Base-by-base conservation (phyloP, 2,113 vertebrate species). In the Centropus bengalensis region DNA sequence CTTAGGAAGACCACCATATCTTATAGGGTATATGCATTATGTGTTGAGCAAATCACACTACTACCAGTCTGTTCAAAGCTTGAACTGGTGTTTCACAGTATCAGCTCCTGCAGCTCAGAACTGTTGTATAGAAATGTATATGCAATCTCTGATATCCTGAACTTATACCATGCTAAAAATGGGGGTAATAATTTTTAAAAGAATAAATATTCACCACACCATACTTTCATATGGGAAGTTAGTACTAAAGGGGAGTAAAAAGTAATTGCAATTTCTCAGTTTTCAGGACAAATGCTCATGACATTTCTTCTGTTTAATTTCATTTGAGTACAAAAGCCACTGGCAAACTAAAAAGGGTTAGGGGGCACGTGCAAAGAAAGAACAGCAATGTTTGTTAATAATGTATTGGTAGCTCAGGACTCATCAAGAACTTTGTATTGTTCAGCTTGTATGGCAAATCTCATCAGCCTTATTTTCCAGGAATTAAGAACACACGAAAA, bases 351-450 rank as follows among this genome's bases (percentile, higher is more conserved):
- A 97, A 95, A 96, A 96, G 91, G 52, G 82, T 89, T 97, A 94
- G 77, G 69, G 71, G 64, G 42, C 36, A 54, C 67, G 49, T 40
- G 24, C 69, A 84, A 84, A 84, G 90, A 95, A 96, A 97, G 86
- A 97, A 92, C 91, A 97, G 64, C 90, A 91, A 74, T 96, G 83
- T 96, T 96, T 96, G 94, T 97, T 97, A 94, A 94, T 95, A 97
- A 96, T 63, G 63, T 89, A 85, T 81, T 94, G 92, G 95, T 94
- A 96, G 83, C 91, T 97, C 89, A 91, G 86, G 88, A 87, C 86
- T 97, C 94, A 96, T 94, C 78, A 83, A 98, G 82, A 96, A 95
- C 90, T 97, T 97, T 64, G 89, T 94, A 89, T 93, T 93, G 93
- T 96, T 96, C 95, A 95, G 71, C 92, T 95, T 93, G 74, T 79